Evolutionary conservation across 1,140 invertebrate genomes (phyloP), one percentile per base, ranked within the genome.

Genomic region (Grapholita molesta): DNA sequence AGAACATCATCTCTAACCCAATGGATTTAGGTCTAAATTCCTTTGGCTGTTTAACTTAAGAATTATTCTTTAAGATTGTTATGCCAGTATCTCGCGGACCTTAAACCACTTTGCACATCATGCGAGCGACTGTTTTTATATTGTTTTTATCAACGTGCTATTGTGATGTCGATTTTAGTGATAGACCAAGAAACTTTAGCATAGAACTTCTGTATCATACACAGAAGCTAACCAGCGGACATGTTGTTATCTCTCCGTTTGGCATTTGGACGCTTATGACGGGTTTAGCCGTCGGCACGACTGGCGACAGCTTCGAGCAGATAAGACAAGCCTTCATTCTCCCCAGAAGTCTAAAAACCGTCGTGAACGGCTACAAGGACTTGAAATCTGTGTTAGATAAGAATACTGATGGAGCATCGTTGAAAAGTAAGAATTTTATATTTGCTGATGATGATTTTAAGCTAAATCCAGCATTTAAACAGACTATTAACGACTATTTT

Each of bases 211-310:
- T 91, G 11, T 77, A 90, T 67, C 73, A 78, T 18, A 88, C 89
- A 15, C 83, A 84, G 32, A 52, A 71, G 33, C 77, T 84, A 52
- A 81, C 77, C n/a, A 76, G 77, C 3, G 83, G 86, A 2, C 86
- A 91, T 71, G 81, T 88, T 6, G 89, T 90, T n/a, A 88, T 91
- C 53, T 90, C 89, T n/a, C 89, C 89, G 0, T 88, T 90, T 35
- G 89, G 89, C 55, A 84, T 91, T 69, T 91, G 89, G 89, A 86
- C 79, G 28, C 70, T 91, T 7, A 77, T 91, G 79, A 86, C 85
- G 0, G 86, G 81, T 7, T 73, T 90, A 1, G 75, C 89, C 0
- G 30, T 87, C 9, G 88, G 89, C 9, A 82, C 89, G 3, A 82
- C 74, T 0, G 86, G 77, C 4, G 69, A 78, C 18, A 84, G 77